These are phyloP conservation scores for Periophthalmus modestus DNA, from an alignment of 2,113 vertebrate genomes.

Conservation along the genomic window DNA sequence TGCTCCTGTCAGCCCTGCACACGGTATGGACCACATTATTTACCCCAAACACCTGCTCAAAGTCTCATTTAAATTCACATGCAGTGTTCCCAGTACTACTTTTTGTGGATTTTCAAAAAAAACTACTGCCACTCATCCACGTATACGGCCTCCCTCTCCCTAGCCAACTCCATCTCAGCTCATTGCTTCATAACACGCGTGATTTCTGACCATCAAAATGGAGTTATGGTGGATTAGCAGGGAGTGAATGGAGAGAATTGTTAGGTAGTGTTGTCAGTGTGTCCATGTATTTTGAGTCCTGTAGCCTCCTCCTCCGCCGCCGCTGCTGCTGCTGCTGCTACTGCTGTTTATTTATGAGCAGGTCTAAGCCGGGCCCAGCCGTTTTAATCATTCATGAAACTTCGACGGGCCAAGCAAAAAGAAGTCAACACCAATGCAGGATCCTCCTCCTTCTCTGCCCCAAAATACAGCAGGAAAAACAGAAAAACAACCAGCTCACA, in stretches of 20 bases:
- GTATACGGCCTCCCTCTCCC: not conserved
- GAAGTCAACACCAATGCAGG: constrained; percentile 67
- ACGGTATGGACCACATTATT: constrained; percentile 56
- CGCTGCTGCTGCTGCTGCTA: not conserved
- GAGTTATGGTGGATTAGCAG: constrained; percentile 62
- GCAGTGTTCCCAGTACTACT: constrained; percentile 28
- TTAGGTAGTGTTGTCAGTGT: constrained; percentile 66
- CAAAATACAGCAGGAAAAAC: constrained; percentile 18
- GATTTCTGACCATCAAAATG: constrained; percentile 62
- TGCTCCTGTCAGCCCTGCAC: constrained; percentile 38
- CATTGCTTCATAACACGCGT: constrained; percentile 47
- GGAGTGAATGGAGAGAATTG: constrained; percentile 70
- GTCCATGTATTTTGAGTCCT: constrained; percentile 68
- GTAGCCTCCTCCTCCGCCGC: constrained; percentile 37
- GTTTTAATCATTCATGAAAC: constrained; percentile 81
- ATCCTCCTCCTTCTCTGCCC: constrained; percentile 46
- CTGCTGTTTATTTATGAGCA: constrained; percentile 82
- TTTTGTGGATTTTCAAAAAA: constrained; percentile 29
- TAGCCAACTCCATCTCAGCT: constrained; percentile 20
- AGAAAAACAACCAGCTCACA: constrained; percentile 36
- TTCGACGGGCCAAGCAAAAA: constrained; percentile 64
- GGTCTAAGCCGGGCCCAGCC: constrained; percentile 65
- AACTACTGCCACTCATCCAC: constrained; percentile 17
- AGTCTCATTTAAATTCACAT: constrained; percentile 55
- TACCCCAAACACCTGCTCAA: constrained; percentile 32